Base-by-base conservation (phyloP, 2,797 vertebrate genomes). In the Triplophysa yarkandensis region DNA sequence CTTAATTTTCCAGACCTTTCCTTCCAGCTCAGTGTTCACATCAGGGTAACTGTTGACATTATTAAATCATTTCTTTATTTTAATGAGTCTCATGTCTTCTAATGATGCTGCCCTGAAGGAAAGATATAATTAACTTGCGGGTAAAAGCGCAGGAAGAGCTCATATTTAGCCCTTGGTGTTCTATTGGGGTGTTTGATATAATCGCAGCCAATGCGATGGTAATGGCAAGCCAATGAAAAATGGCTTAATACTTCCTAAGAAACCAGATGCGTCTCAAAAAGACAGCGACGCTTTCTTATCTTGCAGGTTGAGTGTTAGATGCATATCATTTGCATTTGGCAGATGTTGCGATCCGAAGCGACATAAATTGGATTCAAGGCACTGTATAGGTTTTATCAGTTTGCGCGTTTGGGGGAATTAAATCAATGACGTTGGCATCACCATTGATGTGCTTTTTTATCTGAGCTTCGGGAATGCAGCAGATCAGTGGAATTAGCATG, bases 31-130 rank as follows among this genome's bases (percentile, higher is more conserved):
- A 1, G 46, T 55, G 82, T 80, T 68, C 82, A 84, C 79, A 81
- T 69, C 83, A 80, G 84, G 83, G 77, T 87, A 83, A 88, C 84
- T 82, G 68, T 76, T 81, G 82, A 88, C 83, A 71, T 87, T 87
- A 89, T 91, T 88, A 89, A 90, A 90, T 90, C 84, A 84, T 84
- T 76, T 75, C 88, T 90, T 88, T 83, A 84, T 85, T 90, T 89
- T 89, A 89, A 91, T 87, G 86, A 86, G 82, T 73, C 82, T 87
- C 85, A 82, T 86, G 87, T 86, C 79, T 87, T 86, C 75, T 87
- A 88, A 87, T 83, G 84, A 88, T 79, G 74, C 84, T 83, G 72
- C 86, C 90, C 86, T 81, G 79, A 86, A 90, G 89, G 85, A 90
- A 85, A 83, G 54, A 83, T 84, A 83, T 88, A 88, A 92, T 90